Evolutionary conservation across 2,113 vertebrate species (phyloP), one percentile per base, ranked within the genome.

Genomic region (Spermophilus dauricus): DNA sequence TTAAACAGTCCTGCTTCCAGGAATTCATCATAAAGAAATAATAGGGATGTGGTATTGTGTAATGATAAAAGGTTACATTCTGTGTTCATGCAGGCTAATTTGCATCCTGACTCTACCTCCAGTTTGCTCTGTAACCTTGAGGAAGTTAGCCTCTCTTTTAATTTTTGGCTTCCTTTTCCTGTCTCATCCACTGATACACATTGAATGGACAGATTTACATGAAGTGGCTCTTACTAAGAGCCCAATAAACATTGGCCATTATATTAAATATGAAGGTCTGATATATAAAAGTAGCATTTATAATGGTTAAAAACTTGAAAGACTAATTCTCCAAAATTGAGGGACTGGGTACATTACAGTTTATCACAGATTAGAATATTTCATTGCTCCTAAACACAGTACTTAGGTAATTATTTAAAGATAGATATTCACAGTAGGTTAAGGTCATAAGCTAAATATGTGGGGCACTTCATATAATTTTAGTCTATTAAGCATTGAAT

Each of bases 401-500:
- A 82, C 56, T 93, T 80, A 24, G 51, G 91, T 93, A 30, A 87
- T 56, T 72, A 73, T 73, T 82, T 92, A 69, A 95, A 94, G 17
- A 53, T 91, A 95, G 87, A 65, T 80, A 5, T 91, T 96, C 4
- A 42, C 1, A 48, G 6, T 91, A 83, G 45, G 26, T 83, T 86
- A 86, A 94, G 32, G 26, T 81, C 88, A 82, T 86, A 94, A 92
- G 70, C 39, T 88, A 96, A 91, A 65, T 86, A 61, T 80, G 45
- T 39, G 17, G 26, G 88, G 37, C 9, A 4, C 12, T 45, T 91
- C 45, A 86, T 87, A 45, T 32, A 89, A 56, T 70, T 84, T 87
- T 58, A 91, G 45, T n/a, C 83, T n/a, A 83, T n/a, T 82, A 84
- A 80, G 30, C 26, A 17, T 67, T 97, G 58, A 94, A 78, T 77